A percentile compares a stretch with the other conserved stretches of the same genome.
phyloP scores from a whole-genome alignment of 2,888 invertebrate genomes.

The Panopea generosa region DNA sequence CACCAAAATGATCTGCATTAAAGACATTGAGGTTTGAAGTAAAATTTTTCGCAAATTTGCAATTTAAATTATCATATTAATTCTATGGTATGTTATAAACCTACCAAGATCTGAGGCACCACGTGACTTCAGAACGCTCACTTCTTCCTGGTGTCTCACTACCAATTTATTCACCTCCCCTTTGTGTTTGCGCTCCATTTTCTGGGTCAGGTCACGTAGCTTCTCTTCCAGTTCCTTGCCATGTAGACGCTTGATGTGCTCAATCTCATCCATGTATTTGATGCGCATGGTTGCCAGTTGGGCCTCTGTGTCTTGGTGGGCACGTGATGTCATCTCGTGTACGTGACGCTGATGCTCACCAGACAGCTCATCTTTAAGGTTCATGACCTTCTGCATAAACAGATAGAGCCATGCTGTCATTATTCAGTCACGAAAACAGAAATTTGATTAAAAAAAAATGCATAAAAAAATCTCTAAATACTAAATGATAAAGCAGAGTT shows the following conservation, averaged over 20 bases:
- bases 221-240: conserved; percentile 69
- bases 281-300: conserved; percentile 72
- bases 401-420: background rate
- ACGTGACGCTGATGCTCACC: conserved; percentile 73
- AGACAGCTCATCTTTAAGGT: conserved; percentile 69
- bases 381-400: conserved; percentile 70
- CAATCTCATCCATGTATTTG: conserved; percentile 72
- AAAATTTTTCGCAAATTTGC: too few species aligned
- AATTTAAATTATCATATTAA: too few species aligned
- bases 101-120: conserved; percentile 61
- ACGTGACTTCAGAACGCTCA: conserved; percentile 64
- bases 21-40: too few species aligned
- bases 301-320: conserved; percentile 65
- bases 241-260: conserved; percentile 66
- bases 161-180: conserved; percentile 71
- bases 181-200: conserved; percentile 72
- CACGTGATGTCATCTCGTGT: conserved; percentile 64
- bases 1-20: too few species aligned
- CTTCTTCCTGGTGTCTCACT: conserved; percentile 72
- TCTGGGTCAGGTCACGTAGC: conserved; percentile 64
- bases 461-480: background rate
- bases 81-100: too few species aligned
- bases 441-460: background rate
- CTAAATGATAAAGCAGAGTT: too few species aligned
- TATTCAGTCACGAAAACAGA: background rate